Percentiles rank a stretch among this genome's conserved stretches.
Evolutionary conservation across 2,113 vertebrate species (phyloP).

Genomic region (Puffinus mauretanicus): DNA sequence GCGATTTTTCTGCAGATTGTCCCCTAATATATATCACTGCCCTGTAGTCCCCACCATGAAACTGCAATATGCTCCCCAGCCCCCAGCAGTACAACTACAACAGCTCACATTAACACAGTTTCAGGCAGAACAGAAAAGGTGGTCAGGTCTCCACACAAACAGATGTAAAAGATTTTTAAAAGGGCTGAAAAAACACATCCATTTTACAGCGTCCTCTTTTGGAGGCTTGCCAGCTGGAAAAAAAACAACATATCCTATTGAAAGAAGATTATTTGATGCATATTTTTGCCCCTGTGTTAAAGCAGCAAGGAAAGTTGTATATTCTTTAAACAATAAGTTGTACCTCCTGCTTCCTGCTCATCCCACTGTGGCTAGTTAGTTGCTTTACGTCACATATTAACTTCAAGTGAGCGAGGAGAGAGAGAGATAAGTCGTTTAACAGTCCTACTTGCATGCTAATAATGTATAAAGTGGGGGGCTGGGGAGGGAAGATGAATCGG

Average conservation of each 20-base stretch:
- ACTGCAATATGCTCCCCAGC: neutral
- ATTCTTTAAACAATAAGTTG: neutral
- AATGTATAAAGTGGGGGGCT: neutral
- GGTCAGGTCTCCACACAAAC: conserved; percentile 27
- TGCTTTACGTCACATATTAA: neutral
- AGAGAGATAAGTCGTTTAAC: neutral
- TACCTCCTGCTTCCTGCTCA: conserved; percentile 5
- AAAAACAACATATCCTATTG: conserved; percentile 28
- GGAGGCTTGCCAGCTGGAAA: conserved; percentile 49
- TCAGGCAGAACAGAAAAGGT: conserved; percentile 47
- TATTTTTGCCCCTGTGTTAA: neutral
- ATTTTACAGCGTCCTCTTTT: conserved; percentile 39
- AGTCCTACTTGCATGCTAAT: neutral
- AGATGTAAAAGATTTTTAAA: conserved; percentile 9
- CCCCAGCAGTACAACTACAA: neutral
- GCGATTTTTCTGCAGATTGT: neutral
- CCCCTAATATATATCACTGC: neutral
- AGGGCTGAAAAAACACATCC: conserved; percentile 45
- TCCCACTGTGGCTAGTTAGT: neutral
- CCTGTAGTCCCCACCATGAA: neutral
- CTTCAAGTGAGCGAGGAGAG: neutral
- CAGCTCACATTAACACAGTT: conserved; percentile 46
- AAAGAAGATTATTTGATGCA: neutral
- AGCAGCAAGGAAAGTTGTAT: neutral
- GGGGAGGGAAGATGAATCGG: neutral